Percentiles rank a stretch among this genome's conserved stretches.
These are phyloP conservation scores for Pollenia labialis DNA, from an alignment of 2,888 invertebrate species.

Conservation along the genomic window DNA sequence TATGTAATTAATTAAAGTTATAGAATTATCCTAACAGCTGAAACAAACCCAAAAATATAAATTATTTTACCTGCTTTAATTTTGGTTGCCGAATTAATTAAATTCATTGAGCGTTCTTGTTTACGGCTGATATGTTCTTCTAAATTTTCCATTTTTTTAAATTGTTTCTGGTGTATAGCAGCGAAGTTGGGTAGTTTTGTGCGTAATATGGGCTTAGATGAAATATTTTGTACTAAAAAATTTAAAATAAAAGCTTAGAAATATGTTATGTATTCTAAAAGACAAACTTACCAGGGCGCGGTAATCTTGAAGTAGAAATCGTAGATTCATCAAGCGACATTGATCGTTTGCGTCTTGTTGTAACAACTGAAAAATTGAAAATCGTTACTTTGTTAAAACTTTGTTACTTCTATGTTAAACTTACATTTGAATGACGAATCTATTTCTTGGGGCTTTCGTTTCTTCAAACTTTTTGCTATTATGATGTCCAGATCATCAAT, in stretches of 20 bases:
- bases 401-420: slow-evolving; percentile 31
- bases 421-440: slow-evolving; percentile 71
- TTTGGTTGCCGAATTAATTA: slow-evolving; percentile 77
- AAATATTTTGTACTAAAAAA: slow-evolving; percentile 33
- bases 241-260: background rate
- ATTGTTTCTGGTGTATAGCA: slow-evolving; percentile 87
- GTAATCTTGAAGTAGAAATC: slow-evolving; percentile 62
- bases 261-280: background rate
- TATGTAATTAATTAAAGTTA: too few species aligned
- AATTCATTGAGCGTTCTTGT: slow-evolving; percentile 81
- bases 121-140: slow-evolving; percentile 86
- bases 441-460: slow-evolving; percentile 34
- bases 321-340: slow-evolving; percentile 78
- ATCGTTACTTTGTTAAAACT: background rate
- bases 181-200: slow-evolving; percentile 89
- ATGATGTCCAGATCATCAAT: slow-evolving; percentile 76
- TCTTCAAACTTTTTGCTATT: slow-evolving; percentile 70
- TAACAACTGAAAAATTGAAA: slow-evolving; percentile 77
- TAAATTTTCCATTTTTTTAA: slow-evolving; percentile 88
- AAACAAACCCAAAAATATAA: too few species aligned
- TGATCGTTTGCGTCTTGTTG: slow-evolving; percentile 80
- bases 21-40: too few species aligned
- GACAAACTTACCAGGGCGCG: slow-evolving; percentile 75
- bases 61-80: slow-evolving; percentile 70
- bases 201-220: slow-evolving; percentile 76